Percentiles rank a stretch among this genome's conserved stretches.
These are phyloP conservation scores for Styela clava DNA, from an alignment of 23 tunicate genomes.

Conservation along the genomic window DNA sequence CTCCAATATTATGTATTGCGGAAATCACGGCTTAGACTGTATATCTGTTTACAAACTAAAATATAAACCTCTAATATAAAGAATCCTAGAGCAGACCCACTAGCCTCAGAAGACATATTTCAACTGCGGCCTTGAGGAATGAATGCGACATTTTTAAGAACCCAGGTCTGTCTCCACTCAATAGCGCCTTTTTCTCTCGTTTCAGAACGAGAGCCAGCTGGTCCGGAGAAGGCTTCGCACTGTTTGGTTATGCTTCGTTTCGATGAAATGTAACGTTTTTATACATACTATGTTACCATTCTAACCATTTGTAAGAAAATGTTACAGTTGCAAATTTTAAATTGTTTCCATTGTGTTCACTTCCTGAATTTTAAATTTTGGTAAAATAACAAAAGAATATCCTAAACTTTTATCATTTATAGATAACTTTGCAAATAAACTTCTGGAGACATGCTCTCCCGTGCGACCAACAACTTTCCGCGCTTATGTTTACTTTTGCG, in stretches of 20 bases:
- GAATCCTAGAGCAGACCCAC: too few relatives aligned
- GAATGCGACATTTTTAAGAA: not conserved
- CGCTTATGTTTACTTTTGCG: not conserved
- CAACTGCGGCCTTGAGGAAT: not conserved
- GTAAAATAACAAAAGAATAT: not conserved
- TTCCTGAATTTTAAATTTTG: not conserved
- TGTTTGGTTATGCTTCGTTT: too few relatives aligned
- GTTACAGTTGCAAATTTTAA: not conserved
- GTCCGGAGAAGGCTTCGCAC: too few relatives aligned
- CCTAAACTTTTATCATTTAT: not conserved
- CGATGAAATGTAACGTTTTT: too few relatives aligned
- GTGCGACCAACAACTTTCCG: not conserved
- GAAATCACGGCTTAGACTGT: too few relatives aligned
- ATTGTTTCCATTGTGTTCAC: not conserved
- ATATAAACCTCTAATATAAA: too few relatives aligned
- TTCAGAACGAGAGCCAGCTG: not conserved
- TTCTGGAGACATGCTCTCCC: not conserved
- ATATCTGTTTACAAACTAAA: too few relatives aligned
- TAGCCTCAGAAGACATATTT: not conserved
- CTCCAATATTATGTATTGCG: too few relatives aligned
- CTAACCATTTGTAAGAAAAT: not conserved
- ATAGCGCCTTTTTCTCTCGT: not conserved
- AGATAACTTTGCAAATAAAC: not conserved
- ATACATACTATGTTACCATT: too few relatives aligned
- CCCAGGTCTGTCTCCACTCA: not conserved